Evolutionary conservation across 2,797 vertebrate species (phyloP).

Genomic region (Chiloscyllium punctatum): DNA sequence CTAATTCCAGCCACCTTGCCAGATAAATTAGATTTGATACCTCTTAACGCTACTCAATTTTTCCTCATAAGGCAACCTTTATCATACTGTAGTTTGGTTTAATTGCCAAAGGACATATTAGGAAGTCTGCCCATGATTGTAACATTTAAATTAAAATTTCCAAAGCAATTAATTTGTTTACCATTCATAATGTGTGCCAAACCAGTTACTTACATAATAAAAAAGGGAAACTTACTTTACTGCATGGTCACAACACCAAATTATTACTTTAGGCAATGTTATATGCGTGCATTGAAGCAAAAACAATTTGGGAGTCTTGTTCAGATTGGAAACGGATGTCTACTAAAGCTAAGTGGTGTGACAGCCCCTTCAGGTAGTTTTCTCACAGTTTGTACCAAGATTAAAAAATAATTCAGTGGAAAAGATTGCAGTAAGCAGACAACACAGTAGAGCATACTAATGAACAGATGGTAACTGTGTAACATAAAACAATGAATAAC

Average conservation of each 20-base stretch:
- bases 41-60: neutral
- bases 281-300: neutral
- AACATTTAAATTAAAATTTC: neutral
- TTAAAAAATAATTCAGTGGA: neutral
- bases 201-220: neutral
- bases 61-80: neutral
- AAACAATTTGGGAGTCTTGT: neutral
- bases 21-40: neutral
- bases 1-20: neutral
- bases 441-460: neutral
- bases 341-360: neutral
- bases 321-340: neutral
- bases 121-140: neutral
- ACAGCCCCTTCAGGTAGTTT: neutral
- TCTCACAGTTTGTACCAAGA: neutral
- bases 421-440: slow-evolving; percentile 17
- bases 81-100: neutral
- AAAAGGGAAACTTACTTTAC: neutral
- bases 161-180: neutral
- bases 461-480: neutral
- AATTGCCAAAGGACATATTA: neutral
- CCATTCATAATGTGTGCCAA: neutral
- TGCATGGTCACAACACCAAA: neutral
- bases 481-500: neutral
- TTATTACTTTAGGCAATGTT: neutral